A percentile compares a stretch with the other conserved stretches of the same genome.
Evolutionary conservation across 2,113 vertebrate genomes (phyloP).

Genomic region (Carollia perspicillata): DNA sequence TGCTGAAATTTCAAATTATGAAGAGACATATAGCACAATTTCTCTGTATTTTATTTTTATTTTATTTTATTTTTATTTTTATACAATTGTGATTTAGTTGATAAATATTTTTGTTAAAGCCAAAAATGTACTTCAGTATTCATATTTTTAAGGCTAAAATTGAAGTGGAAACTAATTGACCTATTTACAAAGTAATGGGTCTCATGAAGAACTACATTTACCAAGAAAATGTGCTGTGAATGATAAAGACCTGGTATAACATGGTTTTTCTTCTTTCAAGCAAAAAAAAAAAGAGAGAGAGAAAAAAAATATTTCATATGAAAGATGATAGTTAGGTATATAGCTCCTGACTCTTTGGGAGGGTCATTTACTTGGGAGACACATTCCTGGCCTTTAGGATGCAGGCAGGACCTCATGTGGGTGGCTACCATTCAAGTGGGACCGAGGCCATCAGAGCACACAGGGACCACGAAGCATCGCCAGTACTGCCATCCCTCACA

Average conservation of each 20-base stretch:
- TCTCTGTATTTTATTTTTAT: conserved; percentile 27
- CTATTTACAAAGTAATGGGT: neutral
- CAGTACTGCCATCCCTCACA: rapidly evolving
- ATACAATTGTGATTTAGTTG: neutral
- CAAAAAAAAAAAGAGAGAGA: neutral
- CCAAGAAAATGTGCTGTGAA: neutral
- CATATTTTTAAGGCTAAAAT: neutral
- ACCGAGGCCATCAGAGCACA: rapidly evolving
- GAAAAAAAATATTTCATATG: neutral
- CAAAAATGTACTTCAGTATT: neutral
- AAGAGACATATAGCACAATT: neutral
- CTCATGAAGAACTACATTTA: neutral
- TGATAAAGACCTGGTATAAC: neutral
- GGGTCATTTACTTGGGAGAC: rapidly evolving
- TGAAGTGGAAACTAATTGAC: neutral
- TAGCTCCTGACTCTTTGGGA: rapidly evolving
- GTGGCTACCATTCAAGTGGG: rapidly evolving
- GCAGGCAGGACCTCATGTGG: no score
- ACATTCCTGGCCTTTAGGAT: rapidly evolving
- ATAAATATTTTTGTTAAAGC: neutral
- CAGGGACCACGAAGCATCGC: rapidly evolving
- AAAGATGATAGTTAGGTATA: rapidly evolving
- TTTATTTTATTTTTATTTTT: no score
- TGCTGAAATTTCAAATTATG: conserved; percentile 58
- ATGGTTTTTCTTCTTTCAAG: neutral